These are phyloP conservation scores for Aelia acuminata DNA, from an alignment of 2,888 invertebrate species.

Conservation along the genomic window DNA sequence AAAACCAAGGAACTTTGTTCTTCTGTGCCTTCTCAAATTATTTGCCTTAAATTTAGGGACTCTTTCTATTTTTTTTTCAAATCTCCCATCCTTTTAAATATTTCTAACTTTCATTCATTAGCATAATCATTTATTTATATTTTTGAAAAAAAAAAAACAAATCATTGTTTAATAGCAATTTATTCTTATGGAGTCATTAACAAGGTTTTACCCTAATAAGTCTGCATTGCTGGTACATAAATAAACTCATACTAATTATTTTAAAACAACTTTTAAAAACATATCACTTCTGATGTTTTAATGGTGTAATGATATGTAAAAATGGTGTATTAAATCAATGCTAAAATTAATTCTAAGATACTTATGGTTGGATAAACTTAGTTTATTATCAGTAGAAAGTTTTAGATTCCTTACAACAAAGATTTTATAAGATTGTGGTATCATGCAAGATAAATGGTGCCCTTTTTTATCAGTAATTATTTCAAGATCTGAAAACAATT, in stretches of 20 bases:
- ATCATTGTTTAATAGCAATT: too few species aligned
- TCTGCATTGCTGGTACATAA: neutral
- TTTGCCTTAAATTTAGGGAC: neutral
- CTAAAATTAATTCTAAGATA: neutral
- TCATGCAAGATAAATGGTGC: neutral
- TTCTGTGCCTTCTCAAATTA: neutral
- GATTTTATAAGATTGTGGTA: neutral
- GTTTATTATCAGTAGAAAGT: neutral
- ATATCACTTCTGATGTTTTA: neutral
- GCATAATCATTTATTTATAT: too few species aligned
- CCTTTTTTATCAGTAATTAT: neutral
- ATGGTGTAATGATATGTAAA: too few species aligned
- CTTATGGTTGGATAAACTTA: neutral
- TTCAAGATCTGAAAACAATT: neutral
- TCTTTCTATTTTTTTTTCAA: neutral
- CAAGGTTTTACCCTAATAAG: neutral
- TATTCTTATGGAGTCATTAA: neutral
- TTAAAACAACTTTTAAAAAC: neutral
- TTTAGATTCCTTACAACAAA: neutral
- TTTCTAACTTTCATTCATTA: neutral
- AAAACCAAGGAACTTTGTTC: too few species aligned
- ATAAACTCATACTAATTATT: neutral
- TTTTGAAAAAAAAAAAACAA: too few species aligned
- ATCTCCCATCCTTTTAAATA: neutral
- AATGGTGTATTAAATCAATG: conserved; percentile 1